Percentiles rank a stretch among this genome's conserved stretches.
phyloP scores from a whole-genome alignment of 2,113 vertebrate species.

The Stegastes partitus region DNA sequence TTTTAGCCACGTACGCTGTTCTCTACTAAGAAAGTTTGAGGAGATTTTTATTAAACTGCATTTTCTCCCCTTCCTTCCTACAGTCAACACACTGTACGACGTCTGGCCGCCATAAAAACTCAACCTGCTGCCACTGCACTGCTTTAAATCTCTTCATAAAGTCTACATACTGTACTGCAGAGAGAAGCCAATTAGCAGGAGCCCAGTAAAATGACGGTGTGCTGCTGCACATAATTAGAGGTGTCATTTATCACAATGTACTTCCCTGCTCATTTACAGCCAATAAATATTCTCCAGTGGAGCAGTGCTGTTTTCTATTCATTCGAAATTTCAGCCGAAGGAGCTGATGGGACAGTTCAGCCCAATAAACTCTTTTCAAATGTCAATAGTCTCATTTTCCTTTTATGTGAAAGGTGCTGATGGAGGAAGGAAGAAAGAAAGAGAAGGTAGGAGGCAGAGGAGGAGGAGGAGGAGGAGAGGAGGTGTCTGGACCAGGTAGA shows the following conservation, averaged over 20 bases:
- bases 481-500: slow-evolving; percentile 12
- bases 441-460: not conserved
- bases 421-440: not conserved
- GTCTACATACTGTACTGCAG: slow-evolving; percentile 27
- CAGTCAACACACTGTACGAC: not conserved
- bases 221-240: slow-evolving; percentile 54
- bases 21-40: not conserved
- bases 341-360: slow-evolving; percentile 39
- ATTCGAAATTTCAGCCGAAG: slow-evolving; percentile 29
- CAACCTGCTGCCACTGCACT: not conserved
- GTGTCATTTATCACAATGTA: slow-evolving; percentile 64
- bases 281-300: slow-evolving; percentile 53
- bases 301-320: slow-evolving; percentile 48
- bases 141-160: slow-evolving; percentile 25
- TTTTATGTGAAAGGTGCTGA: slow-evolving; percentile 37
- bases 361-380: slow-evolving; percentile 55
- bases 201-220: slow-evolving; percentile 41
- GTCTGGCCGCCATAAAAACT: not conserved
- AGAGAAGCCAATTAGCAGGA: slow-evolving; percentile 52
- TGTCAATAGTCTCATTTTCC: slow-evolving; percentile 44
- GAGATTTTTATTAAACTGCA: slow-evolving; percentile 12
- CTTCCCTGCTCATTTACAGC: slow-evolving; percentile 60
- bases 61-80: not conserved
- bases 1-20: not conserved
- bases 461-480: not conserved